Evolutionary conservation across 92 coral and sea anemone species (phyloP).

Genomic region (Phenganax marumi): DNA sequence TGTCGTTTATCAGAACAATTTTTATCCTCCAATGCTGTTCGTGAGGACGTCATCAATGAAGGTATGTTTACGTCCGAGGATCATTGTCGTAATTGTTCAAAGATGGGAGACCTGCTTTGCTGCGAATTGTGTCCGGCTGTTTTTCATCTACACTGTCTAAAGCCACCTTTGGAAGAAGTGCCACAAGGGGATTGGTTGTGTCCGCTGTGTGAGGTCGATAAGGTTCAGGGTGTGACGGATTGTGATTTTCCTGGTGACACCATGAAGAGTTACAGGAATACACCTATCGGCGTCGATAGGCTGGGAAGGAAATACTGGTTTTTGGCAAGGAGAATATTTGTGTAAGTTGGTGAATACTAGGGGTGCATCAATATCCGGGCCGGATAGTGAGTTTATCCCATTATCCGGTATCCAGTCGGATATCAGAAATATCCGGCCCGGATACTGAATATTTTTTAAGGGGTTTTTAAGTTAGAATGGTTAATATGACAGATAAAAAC

Average conservation of each 20-base stretch:
- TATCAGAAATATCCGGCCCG: too few relatives aligned
- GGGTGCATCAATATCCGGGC: too few relatives aligned
- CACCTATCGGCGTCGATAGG: conserved; percentile 90
- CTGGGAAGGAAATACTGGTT: conserved; percentile 98
- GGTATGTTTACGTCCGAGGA: conserved; percentile 94
- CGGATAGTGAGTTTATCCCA: too few relatives aligned
- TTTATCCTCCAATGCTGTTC: conserved; percentile 82
- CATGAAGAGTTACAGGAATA: conserved; percentile 82
- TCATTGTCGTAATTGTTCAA: conserved; percentile 90
- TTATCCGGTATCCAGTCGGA: too few relatives aligned
- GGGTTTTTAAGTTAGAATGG: too few relatives aligned
- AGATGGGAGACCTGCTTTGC: conserved; percentile 99
- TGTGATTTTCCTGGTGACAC: conserved; percentile 77
- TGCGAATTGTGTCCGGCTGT: conserved; percentile 96
- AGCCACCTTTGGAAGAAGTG: conserved; percentile 94
- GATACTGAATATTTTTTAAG: too few relatives aligned
- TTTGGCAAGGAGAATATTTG: conserved; percentile 82
- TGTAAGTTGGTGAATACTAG: conserved; percentile 63
- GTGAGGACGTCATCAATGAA: conserved; percentile 92
- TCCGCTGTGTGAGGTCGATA: conserved; percentile 91
- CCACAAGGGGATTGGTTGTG: conserved; percentile 99
- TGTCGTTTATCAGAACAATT: conserved; percentile 92
- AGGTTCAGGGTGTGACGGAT: conserved; percentile 90
- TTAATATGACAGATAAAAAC: too few relatives aligned
- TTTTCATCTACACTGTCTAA: conserved; percentile 95